A percentile compares a stretch with the other conserved stretches of the same genome.
These are phyloP conservation scores for Saccopteryx bilineata DNA, from an alignment of 2,113 vertebrate species.

Conservation along the genomic window DNA sequence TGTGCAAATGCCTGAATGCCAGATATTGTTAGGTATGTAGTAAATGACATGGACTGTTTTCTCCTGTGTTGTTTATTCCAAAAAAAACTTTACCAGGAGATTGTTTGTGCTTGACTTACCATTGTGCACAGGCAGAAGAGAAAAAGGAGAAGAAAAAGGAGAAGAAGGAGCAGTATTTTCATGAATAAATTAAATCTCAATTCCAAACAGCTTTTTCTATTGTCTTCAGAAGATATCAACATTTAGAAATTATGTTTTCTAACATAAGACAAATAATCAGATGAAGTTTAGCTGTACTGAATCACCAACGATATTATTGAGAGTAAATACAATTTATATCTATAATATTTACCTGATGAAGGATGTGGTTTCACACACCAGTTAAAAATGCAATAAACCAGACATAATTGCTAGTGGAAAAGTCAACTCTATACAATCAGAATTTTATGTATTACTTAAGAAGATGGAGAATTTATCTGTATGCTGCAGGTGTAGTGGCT, in stretches of 20 bases:
- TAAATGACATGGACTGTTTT: background rate
- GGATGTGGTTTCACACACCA: background rate
- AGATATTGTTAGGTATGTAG: background rate
- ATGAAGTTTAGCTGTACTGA: background rate
- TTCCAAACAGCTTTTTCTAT: background rate
- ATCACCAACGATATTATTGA: background rate
- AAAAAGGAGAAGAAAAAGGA: background rate
- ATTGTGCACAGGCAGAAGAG: background rate
- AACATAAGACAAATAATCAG: background rate
- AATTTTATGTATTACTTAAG: slow-evolving; percentile 4
- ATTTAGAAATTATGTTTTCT: background rate
- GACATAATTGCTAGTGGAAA: background rate
- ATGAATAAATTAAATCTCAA: background rate
- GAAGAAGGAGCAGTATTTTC: background rate
- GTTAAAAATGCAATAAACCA: background rate
- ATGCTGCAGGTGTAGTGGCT: background rate
- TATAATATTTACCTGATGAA: background rate
- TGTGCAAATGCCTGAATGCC: background rate
- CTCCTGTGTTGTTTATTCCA: background rate
- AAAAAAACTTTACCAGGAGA: background rate
- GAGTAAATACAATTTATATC: background rate
- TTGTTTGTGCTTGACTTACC: background rate
- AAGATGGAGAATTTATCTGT: background rate
- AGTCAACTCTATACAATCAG: background rate
- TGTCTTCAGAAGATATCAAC: background rate